Evolutionary conservation across 1,140 invertebrate species (phyloP).

Genomic region (Hestina assimilis): DNA sequence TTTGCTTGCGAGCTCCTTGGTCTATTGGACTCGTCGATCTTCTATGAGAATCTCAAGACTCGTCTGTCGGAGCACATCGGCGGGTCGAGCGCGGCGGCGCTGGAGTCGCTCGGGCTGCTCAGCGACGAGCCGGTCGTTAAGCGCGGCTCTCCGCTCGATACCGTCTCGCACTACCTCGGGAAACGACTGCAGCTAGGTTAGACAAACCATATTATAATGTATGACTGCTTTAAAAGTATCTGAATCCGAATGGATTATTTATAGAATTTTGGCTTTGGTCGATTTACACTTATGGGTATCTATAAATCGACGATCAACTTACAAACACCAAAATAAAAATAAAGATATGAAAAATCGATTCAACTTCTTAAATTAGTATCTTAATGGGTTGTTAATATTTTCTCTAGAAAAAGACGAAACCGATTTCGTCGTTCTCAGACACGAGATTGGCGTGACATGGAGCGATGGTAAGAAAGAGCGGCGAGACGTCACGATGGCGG

Average conservation of each 20-base stretch:
- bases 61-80: slow-evolving; percentile 88
- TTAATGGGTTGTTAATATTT: background rate
- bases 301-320: too few relatives aligned
- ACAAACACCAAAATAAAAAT: background rate
- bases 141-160: slow-evolving; percentile 92
- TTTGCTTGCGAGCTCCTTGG: slow-evolving; percentile 93
- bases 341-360: too few relatives aligned
- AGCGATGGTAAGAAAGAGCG: slow-evolving; percentile 90
- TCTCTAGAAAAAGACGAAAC: slow-evolving; percentile 87
- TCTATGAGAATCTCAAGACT: slow-evolving; percentile 95
- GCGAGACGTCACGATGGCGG: slow-evolving; percentile 94
- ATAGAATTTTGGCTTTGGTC: too few relatives aligned
- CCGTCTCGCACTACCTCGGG: slow-evolving; percentile 93
- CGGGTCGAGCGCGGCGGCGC: slow-evolving; percentile 81
- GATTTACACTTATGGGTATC: too few relatives aligned
- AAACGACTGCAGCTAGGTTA: slow-evolving; percentile 90
- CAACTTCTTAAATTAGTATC: too few relatives aligned
- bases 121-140: slow-evolving; percentile 91
- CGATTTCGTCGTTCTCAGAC: slow-evolving; percentile 95
- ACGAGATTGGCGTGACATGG: slow-evolving; percentile 96
- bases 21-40: slow-evolving; percentile 90
- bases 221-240: too few relatives aligned
- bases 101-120: slow-evolving; percentile 94
- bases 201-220: too few relatives aligned
- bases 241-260: too few relatives aligned